Base-by-base conservation (phyloP, 2,113 vertebrate species). In the Cebus imitator region DNA sequence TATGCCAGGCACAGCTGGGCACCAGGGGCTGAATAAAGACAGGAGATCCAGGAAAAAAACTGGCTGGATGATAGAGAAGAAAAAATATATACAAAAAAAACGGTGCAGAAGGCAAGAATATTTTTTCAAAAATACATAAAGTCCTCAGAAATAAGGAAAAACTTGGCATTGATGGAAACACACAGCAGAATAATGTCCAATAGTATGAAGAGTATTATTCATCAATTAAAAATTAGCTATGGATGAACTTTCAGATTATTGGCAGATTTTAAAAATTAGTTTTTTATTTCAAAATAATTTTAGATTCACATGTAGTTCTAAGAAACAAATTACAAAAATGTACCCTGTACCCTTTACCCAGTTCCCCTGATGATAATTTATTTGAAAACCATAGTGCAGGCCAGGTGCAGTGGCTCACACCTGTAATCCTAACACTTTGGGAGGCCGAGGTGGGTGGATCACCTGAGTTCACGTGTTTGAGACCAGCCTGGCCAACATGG, bases 51-150 rank as follows among this genome's bases (percentile, higher is more conserved):
- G 2, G 6, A 25, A 35, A 30, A 3, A 3, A 27, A 27, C 16
- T 25, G 1, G 3, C 18, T 23, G 25, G 25, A 4, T 1, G 45
- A 35, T 8, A 17, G n/a, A 8, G 43, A n/a, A 23, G 35, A 23
- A 30, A 83, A 50, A 64, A 64, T 25, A 35, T 2, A 52, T 10
- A 6, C 4, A 66, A 43, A 5, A 64, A 64, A 32, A 64, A 32
- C 48, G 58, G 35, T 25, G 35, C 57, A 66, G n/a, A 93, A 79
- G 25, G 27, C 72, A 68, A 48, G 43, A 43, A 66, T 6, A 30
- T 50, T 84, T 76, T 58, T 64, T 72, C 37, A 45, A 91, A 72
- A 58, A 3, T 27, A 50, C 43, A 4, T 27, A 20, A n/a, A 86
- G 50, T 66, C 40, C n/a, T 87, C n/a, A 30, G 30, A 55, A 78